Base-by-base conservation (phyloP, 2,888 invertebrate genomes). In the Griposia aprilina region DNA sequence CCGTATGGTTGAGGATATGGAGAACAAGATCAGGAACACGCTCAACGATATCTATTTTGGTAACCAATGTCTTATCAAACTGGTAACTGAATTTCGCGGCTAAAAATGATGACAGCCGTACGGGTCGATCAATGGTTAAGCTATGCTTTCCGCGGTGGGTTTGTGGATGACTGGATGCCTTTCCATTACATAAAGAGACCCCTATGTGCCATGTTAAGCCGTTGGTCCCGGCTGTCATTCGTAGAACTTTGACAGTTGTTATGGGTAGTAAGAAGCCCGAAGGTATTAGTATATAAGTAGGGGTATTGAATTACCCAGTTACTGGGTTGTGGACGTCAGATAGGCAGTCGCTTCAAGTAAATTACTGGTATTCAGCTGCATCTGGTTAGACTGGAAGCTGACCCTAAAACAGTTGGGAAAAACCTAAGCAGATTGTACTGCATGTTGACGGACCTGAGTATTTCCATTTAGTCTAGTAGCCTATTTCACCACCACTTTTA, bases 41-140 rank as follows among this genome's bases (percentile, higher is more conserved):
- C 97, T 99, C 90, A 99, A 99, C 94, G 99, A 99, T 95, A 99
- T 99, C 90, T 99, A 99, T 96, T 99, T 99, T 97, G 99, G 99
- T 93, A 91, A 83, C 20, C 0, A 57, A 59, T 30, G 26, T 11
- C 20, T 60, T 23, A 15, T 60, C 30, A 60, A 48, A 3, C 1
- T 36, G n/a, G 5, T 55, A 68, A 36, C 36, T 36, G 36, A 1
- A 52, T n/a, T n/a, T 20, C 20, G 62, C 2, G 10, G 11, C 20
- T 60, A 36, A 62, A 36, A 62, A 10, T 30, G 3, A 20, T 36
- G 36, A 17, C 15, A 59, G 26, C 15, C 26, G 15, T 6, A 26
- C 26, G 2, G 15, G 11, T 15, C 26, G 13, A 17, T 17, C 17
- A 30, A 60, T 10, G 26, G 59, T 15, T 30, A 17, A 60, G 17